Base-by-base conservation (phyloP, 2,113 vertebrate species). In the Gnathonemus echidnorhynchus region DNA sequence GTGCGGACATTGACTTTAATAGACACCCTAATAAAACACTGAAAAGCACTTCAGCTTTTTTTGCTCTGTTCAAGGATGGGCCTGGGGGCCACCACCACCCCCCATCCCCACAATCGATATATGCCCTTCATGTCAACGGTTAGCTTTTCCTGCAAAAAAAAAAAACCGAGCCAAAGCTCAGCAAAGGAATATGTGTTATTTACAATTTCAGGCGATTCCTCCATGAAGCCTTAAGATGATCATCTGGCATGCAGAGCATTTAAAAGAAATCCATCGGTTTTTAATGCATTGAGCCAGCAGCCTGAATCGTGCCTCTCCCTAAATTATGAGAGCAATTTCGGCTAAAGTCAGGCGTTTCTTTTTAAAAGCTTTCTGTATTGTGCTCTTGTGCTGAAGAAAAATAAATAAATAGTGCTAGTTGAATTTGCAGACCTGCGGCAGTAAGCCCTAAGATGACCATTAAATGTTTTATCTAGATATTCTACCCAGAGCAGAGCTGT, bases 281-380 rank as follows among this genome's bases (percentile, higher is more conserved):
- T 96, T 94, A 93, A 93, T 92, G 91, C 92, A 92, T 92, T 91
- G 89, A 94, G 95, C 95, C 95, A 94, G 93, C 92, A 95, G 94
- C 95, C 93, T 92, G 93, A 93, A 96, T 96, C 95, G 91, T 58
- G 91, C 92, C 93, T 94, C 93, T 93, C 94, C 94, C 92, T 95
- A 94, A 94, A 95, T 93, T 94, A 94, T 93, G 93, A 91, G 95
- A 95, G 95, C 95, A 95, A 96, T 96, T 96, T 95, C 95, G 95
- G 93, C 94, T 95, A 95, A 96, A 96, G 95, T 70, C 62, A 70
- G 27, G n/a, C n/a, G 95, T 96, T 96, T 95, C 95, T 92, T 95
- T 94, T 96, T 95, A 95, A 96, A 96, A 94, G 92, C 95, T 95
- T 96, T 95, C 95, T 94, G 96, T 94, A 95, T 94, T 95, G 94